Evolutionary conservation across 2,797 vertebrate genomes (phyloP).

Genomic region (Phataginus tricuspis): DNA sequence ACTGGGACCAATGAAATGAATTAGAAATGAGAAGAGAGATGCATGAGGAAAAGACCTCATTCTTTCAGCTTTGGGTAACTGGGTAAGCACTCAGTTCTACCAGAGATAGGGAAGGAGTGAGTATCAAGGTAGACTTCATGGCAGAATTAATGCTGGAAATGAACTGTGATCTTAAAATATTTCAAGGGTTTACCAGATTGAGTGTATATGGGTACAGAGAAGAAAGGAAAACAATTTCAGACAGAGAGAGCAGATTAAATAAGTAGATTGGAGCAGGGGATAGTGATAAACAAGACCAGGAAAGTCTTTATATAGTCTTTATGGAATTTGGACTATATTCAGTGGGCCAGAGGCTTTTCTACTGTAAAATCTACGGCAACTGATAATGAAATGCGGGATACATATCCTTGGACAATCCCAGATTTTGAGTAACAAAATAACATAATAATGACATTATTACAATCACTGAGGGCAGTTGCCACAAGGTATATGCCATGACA

Average conservation of each 20-base stretch:
- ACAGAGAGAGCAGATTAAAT: not conserved
- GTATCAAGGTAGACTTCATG: not conserved
- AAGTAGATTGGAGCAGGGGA: fast-evolving
- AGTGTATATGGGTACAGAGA: not conserved
- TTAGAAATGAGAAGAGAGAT: not conserved
- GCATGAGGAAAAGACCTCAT: not conserved
- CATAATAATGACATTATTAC: not conserved
- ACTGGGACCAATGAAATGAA: not conserved
- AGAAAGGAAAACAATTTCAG: not conserved
- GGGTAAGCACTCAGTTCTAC: not conserved
- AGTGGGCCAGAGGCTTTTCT: not conserved
- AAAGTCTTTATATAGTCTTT: not conserved
- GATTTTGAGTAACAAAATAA: not conserved
- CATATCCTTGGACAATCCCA: not conserved
- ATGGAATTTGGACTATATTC: not conserved
- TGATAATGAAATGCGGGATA: not conserved
- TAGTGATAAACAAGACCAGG: not conserved
- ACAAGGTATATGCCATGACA: not conserved
- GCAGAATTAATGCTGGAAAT: not conserved
- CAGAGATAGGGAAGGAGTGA: not conserved
- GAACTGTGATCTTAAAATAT: not conserved
- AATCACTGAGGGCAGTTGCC: not conserved
- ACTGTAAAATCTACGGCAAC: not conserved
- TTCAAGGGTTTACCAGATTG: not conserved
- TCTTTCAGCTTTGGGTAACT: not conserved